Evolutionary conservation across 2,113 vertebrate species (phyloP).

Genomic region (Bothrops jararaca): DNA sequence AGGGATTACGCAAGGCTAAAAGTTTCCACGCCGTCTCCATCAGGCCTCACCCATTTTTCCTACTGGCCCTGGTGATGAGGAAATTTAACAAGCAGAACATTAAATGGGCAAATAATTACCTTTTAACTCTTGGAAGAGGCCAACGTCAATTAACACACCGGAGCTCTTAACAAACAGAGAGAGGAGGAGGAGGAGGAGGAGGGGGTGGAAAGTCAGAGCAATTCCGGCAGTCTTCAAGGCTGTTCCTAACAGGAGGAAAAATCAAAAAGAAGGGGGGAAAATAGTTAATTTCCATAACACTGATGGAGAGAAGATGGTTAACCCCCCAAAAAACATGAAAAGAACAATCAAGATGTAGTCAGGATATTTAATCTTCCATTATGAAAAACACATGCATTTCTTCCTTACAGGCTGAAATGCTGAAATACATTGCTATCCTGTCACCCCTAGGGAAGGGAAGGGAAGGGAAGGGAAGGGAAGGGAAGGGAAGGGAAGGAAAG

Average conservation of each 20-base stretch:
- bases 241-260: slow-evolving; percentile 35
- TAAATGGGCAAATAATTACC: slow-evolving; percentile 43
- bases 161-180: slow-evolving; percentile 48
- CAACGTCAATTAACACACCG: slow-evolving; percentile 55
- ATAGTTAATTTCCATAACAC: slow-evolving; percentile 3
- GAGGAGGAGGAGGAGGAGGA: not conserved
- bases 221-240: slow-evolving; percentile 26
- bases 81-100: slow-evolving; percentile 42
- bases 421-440: too few species aligned
- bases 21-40: not conserved
- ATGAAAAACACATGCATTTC: not conserved
- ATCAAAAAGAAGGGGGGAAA: not conserved
- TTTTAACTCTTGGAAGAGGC: slow-evolving; percentile 64
- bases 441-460: too few species aligned
- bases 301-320: not conserved
- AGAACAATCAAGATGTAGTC: too few species aligned
- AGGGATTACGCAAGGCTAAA: slow-evolving; percentile 12
- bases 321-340: not conserved
- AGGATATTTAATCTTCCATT: not conserved
- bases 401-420: too few species aligned
- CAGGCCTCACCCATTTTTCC: slow-evolving; percentile 4
- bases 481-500: fast-evolving
- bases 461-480: too few species aligned
- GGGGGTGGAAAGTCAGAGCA: not conserved
- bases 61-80: slow-evolving; percentile 25